Evolutionary conservation across 2,113 vertebrate genomes (phyloP), one percentile per base, ranked within the genome.

Genomic region (Seriola quinqueradiata): DNA sequence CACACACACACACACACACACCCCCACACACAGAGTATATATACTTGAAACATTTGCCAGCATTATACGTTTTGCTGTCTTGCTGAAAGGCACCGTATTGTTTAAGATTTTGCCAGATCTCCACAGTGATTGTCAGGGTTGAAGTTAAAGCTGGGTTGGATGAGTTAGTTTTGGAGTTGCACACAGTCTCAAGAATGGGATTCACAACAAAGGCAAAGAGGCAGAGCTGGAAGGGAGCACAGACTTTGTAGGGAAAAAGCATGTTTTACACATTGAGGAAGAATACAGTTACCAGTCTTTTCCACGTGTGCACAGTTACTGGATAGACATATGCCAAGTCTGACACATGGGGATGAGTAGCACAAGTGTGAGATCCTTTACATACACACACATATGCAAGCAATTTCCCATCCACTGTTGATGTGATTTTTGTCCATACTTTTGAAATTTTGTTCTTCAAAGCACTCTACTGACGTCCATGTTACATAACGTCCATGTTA

Each of bases 241-340:
- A 23, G 40, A 42, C 40, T 10, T 19, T 70, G 3, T 5, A 5
- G 25, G 6, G 23, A 46, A 50, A 42, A 65, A 64, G 23, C 14
- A 69, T 2, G 34, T 25, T 60, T 55, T 7, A 55, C 23, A 38
- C 32, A n/a, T 19, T 54, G 57, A 59, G 6, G 23, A 14, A 38
- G 16, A 68, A 12, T 12, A 50, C 3, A 0, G 58, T 58, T 38
- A 54, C 5, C 34, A 13, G 4, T 73, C 34, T 72, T 84, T 60
- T 75, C 54, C 60, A 63, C 61, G 75, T 57, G 72, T 75, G 57
- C 55, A 70, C 74, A 88, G 80, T 84, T 81, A 82, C 70, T 55
- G 66, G 75, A 89, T 78, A 66, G 80, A 84, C 87, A 84, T 79
- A 84, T 68, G 38, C 28, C 55, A 9, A 25, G 42, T 48, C 67